Percentiles rank a stretch among this genome's conserved stretches.
These are phyloP conservation scores for Edolisoma coerulescens DNA, from an alignment of 2,113 vertebrate species.

Conservation along the genomic window DNA sequence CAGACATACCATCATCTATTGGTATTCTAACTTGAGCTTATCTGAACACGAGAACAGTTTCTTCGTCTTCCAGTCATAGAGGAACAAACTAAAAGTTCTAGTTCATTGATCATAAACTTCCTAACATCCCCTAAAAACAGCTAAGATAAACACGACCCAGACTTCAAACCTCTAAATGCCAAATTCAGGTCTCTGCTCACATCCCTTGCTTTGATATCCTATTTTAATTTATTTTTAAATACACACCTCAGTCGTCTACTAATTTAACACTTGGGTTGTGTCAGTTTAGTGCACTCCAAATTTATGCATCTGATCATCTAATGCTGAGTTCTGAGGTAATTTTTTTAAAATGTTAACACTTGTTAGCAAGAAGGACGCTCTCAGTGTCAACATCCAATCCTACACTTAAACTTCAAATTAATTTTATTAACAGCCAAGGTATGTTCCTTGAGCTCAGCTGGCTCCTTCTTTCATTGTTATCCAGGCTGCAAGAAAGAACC, in stretches of 20 bases:
- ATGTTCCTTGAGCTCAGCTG: neutral
- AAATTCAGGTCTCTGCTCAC: neutral
- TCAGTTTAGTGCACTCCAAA: neutral
- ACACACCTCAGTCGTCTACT: neutral
- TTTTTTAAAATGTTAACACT: neutral
- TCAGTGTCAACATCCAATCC: neutral
- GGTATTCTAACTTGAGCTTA: neutral
- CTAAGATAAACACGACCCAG: rapidly evolving
- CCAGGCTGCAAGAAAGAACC: neutral
- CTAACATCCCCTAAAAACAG: neutral
- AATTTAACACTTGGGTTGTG: neutral
- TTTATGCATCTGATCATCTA: neutral
- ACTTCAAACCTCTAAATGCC: neutral
- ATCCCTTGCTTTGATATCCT: neutral
- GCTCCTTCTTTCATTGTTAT: neutral
- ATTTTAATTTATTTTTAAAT: neutral
- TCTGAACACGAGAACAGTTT: neutral
- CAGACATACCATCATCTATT: neutral
- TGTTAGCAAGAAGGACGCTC: neutral
- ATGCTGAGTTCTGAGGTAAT: neutral
- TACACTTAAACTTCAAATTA: neutral
- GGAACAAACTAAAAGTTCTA: neutral
- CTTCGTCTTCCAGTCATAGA: neutral
- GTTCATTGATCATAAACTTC: neutral
- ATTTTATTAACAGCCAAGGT: neutral